These are phyloP conservation scores for Platyrinchus mystaceus DNA, from an alignment of 2,797 vertebrate genomes.

Conservation along the genomic window DNA sequence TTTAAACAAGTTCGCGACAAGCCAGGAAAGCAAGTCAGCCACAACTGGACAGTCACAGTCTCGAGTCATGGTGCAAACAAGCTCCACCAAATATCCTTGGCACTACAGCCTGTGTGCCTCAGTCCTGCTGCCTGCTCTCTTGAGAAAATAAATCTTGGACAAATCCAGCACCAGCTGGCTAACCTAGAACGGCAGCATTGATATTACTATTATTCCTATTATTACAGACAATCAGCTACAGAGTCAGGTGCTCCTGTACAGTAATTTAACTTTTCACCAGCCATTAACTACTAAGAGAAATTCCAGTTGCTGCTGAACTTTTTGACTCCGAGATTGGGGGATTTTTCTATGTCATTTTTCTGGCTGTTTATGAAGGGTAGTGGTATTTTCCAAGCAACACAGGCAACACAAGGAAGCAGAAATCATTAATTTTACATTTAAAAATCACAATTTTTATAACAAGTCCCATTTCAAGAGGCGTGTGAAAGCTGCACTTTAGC, in stretches of 20 bases:
- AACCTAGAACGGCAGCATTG: neutral
- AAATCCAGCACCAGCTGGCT: conserved; percentile 13
- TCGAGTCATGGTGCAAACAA: neutral
- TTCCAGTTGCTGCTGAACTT: neutral
- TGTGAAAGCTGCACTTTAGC: neutral
- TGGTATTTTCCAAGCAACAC: neutral
- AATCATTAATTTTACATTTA: neutral
- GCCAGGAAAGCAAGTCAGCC: neutral
- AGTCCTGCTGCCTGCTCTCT: neutral
- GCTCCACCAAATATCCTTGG: neutral
- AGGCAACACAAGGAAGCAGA: neutral
- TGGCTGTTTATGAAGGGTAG: neutral
- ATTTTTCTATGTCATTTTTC: neutral
- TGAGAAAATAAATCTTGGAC: neutral
- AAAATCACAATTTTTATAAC: neutral
- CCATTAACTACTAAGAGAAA: neutral
- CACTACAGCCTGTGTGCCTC: neutral
- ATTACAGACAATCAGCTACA: neutral
- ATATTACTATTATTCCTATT: neutral
- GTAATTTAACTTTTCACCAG: neutral
- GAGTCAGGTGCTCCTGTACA: neutral
- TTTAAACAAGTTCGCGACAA: neutral
- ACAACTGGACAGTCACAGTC: neutral
- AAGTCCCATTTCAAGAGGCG: neutral
- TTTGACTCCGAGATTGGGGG: rapidly evolving